Evolutionary conservation across 2,888 invertebrate species (phyloP).

Genomic region (Drosophila aldrichi): DNA sequence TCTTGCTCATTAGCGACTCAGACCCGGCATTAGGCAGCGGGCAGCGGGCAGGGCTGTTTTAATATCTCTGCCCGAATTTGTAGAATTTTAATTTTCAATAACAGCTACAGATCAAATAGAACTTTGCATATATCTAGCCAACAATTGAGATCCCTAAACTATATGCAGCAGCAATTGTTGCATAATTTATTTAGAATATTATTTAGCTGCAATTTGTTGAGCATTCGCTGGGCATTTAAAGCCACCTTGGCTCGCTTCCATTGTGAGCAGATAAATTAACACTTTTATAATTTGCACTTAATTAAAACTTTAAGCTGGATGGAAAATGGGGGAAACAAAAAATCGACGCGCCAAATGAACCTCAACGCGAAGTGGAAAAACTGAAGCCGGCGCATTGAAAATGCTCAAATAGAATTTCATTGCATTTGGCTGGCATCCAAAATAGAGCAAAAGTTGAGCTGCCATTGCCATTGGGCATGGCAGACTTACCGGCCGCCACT

Average conservation of each 20-base stretch:
- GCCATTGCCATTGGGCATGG: constrained; percentile 1
- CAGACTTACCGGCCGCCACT: constrained; percentile 40
- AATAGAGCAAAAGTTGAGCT: constrained; percentile 39
- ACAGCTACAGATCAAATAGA: not conserved
- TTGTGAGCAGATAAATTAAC: constrained; percentile 45
- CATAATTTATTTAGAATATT: not conserved
- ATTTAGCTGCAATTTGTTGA: not conserved
- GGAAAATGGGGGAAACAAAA: not conserved
- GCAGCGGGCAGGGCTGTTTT: constrained; percentile 4
- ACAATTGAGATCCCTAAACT: not conserved
- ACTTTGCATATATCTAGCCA: not conserved
- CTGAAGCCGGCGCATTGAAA: constrained; percentile 51
- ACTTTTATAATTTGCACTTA: constrained; percentile 79
- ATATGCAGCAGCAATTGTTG: not conserved
- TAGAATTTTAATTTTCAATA: constrained; percentile 63
- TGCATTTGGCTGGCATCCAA: constrained; percentile 72
- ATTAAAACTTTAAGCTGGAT: constrained; percentile 66
- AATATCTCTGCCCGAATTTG: constrained; percentile 42
- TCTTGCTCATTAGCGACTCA: constrained; percentile 55
- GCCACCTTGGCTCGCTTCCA: constrained; percentile 11
- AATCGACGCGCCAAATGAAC: constrained; percentile 41
- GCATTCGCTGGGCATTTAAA: no score
- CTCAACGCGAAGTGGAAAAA: constrained; percentile 39
- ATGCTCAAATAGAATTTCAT: constrained; percentile 77
- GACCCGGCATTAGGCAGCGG: constrained; percentile 16